A percentile compares a stretch with the other conserved stretches of the same genome.
phyloP scores from a whole-genome alignment of 2,888 invertebrate genomes.

The Eretmocerus hayati region DNA sequence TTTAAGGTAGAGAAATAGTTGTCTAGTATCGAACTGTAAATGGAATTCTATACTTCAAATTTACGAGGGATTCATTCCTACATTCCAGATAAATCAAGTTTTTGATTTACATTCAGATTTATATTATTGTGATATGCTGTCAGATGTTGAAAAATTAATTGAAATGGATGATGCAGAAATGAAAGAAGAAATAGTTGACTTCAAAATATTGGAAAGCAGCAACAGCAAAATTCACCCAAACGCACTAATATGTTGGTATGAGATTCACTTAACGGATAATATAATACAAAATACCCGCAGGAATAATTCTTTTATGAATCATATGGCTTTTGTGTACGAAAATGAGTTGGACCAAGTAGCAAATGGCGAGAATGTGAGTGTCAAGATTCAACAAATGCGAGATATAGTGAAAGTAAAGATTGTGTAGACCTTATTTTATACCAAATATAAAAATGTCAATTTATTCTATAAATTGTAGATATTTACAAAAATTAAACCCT shows the following conservation, averaged over 20 bases:
- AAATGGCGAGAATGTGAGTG: constrained; percentile 25
- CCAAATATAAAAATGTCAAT: constrained; percentile 7
- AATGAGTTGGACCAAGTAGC: constrained; percentile 25
- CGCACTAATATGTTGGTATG: constrained; percentile 34
- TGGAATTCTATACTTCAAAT: too few species aligned
- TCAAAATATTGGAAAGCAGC: constrained; percentile 25
- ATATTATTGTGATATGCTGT: constrained; percentile 26
- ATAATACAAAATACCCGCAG: constrained; percentile 26
- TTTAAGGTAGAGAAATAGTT: constrained; percentile 56
- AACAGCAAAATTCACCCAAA: constrained; percentile 27
- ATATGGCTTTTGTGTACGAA: constrained; percentile 31
- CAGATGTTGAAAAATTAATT: constrained; percentile 25
- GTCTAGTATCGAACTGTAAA: too few species aligned
- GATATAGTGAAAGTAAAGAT: constrained; percentile 28
- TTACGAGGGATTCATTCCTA: too few species aligned
- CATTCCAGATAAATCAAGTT: constrained; percentile 32
- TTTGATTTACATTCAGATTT: constrained; percentile 34
- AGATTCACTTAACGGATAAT: constrained; percentile 25
- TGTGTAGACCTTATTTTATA: constrained; percentile 7
- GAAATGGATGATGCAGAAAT: constrained; percentile 29
- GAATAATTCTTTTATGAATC: constrained; percentile 35
- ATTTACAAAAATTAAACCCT: too few species aligned
- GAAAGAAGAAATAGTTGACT: constrained; percentile 27
- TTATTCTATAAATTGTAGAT: constrained; percentile 9
- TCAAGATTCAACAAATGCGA: constrained; percentile 31